phyloP scores from a whole-genome alignment of 2,797 vertebrate species.

The Centropyge bicolor region DNA sequence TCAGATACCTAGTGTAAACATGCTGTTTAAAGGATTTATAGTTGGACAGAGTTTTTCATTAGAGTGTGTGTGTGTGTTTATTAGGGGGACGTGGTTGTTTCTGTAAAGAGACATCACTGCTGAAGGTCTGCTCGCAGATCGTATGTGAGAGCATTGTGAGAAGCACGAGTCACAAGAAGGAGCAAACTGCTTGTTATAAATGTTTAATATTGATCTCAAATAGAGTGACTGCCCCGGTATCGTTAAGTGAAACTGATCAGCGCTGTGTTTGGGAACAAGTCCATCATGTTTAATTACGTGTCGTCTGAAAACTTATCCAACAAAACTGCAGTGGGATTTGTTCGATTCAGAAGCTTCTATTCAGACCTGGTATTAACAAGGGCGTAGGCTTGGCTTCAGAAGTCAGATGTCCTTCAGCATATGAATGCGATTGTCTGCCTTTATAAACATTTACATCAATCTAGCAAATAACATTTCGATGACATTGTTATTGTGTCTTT shows the following conservation, averaged over 20 bases:
- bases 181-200: conserved; percentile 50
- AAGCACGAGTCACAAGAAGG: conserved; percentile 13
- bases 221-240: conserved; percentile 20
- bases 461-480: not conserved
- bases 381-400: not conserved
- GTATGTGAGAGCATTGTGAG: conserved; percentile 8
- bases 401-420: not conserved
- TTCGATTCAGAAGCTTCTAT: conserved; percentile 2
- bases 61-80: not conserved
- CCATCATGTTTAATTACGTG: conserved; percentile 34
- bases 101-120: not conserved
- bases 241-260: conserved; percentile 47
- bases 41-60: conserved; percentile 1
- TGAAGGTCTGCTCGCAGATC: not conserved
- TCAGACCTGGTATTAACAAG: not conserved
- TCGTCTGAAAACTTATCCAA: not conserved
- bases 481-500: not conserved
- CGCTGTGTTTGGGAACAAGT: conserved; percentile 38
- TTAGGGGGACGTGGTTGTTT: conserved; percentile 12
- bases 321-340: not conserved
- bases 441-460: not conserved
- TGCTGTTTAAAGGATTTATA: conserved; percentile 6
- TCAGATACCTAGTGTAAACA: conserved; percentile 51
- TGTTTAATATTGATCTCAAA: conserved; percentile 57
- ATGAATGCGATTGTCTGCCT: not conserved